Evolutionary conservation across 2,888 invertebrate species (phyloP).

Genomic region (Serrognathus titanus): DNA sequence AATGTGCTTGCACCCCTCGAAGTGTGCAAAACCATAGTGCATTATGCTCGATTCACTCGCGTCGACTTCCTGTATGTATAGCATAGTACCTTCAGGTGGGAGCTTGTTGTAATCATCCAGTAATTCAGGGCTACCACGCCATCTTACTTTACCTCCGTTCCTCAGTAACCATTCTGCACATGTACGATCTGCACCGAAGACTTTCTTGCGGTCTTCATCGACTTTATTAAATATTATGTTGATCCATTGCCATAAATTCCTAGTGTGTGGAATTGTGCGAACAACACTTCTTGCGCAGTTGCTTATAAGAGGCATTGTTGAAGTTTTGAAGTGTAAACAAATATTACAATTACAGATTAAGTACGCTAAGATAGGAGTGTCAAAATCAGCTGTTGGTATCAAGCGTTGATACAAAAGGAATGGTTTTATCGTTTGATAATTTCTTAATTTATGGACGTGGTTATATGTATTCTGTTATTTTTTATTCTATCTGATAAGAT

Average conservation of each 20-base stretch:
- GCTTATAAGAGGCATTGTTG: no score
- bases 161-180: constrained; percentile 95
- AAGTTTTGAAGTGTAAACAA: no score
- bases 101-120: constrained; percentile 72
- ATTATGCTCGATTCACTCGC: constrained; percentile 78
- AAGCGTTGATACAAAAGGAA: no score
- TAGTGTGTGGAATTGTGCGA: background rate
- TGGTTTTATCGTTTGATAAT: no score
- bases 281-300: no score
- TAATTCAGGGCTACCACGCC: constrained; percentile 54
- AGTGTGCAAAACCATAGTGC: constrained; percentile 79
- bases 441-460: no score
- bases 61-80: constrained; percentile 66
- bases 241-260: constrained; percentile 43
- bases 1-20: constrained; percentile 70
- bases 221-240: constrained; percentile 67
- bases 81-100: constrained; percentile 53
- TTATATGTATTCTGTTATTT: no score
- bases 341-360: no score
- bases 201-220: constrained; percentile 62
- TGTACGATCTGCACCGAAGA: constrained; percentile 81
- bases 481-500: no score
- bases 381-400: no score
- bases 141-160: constrained; percentile 83
- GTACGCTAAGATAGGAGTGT: no score